Evolutionary conservation across 2,113 vertebrate species (phyloP), one percentile per base, ranked within the genome.

Genomic region (Protobothrops flavoviridis): DNA sequence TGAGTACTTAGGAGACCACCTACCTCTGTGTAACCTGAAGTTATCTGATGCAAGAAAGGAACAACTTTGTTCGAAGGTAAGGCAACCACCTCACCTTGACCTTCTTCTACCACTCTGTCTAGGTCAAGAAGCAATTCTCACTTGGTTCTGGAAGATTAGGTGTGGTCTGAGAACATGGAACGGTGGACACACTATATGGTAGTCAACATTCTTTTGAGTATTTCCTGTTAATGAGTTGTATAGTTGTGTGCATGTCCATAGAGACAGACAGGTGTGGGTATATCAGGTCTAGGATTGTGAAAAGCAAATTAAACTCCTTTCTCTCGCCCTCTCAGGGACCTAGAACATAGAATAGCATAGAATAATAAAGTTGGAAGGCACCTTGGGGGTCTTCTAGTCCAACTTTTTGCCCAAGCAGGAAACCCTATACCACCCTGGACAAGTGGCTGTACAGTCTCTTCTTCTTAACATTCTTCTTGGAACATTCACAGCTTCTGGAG

Each of bases 351-450:
- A 64, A 45, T 45, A 45, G 10, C 10, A 64, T 29, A 12, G 59
- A 64, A 29, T 13, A 5, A 50, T 50, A 50, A 50, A 50, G 48
- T 50, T 50, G 48, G 8, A 50, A 50, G 26, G 61, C 26, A 64
- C 26, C 11, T 5, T 64, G 26, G 26, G 13, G 26, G 61, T 64
- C 11, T n/a, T 64, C 61, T n/a, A 29, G 26, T 64, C 26, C 61
- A 64, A 26, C 57, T 0, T 24, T 17, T 1, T 59, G 2, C 57
- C 24, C 8, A 24, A 5, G 26, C 11, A 64, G 61, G 61, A 64
- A 6, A n/a, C 12, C 11, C 26, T 4, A 0, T 3, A 13, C 11
- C 26, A n/a, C 5, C 1, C 0, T 1, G 0, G 1, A n/a, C 26
- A 69, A 64, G 2, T 69, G 29, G 29, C 12, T n/a, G 11, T 13